Evolutionary conservation across 2,113 vertebrate genomes (phyloP), one percentile per base, ranked within the genome.

Genomic region (Caloenas nicobarica): DNA sequence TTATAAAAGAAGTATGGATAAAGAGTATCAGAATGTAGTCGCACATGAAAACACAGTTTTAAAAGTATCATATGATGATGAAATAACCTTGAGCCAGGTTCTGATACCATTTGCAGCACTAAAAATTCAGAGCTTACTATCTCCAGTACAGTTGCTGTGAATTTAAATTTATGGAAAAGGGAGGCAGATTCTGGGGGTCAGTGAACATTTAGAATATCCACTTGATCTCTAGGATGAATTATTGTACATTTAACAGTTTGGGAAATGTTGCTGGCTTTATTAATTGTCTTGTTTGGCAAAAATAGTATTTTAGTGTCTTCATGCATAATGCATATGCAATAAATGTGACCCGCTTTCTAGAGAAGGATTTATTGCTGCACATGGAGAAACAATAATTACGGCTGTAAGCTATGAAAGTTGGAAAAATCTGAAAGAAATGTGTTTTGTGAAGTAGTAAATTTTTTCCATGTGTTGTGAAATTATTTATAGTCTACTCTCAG

Each of bases 391-490:
- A 84, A 80, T 94, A 58, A 69, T 91, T 56, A 77, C 5, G 18
- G 61, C 93, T 94, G 29, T 60, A 89, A 94, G 73, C 88, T 91
- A 89, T 81, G 62, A 88, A 95, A 94, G 81, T 95, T 87, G 92
- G 88, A 91, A 93, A 87, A 94, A 93, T 84, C 77, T 85, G 51
- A 78, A 82, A 93, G 93, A 83, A 96, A 94, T 73, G 68, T 69
- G 71, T 74, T 96, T 94, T 91, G 84, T 89, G 86, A 80, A 91
- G 74, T 66, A 79, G 42, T 89, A 92, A 85, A 87, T 96, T 89
- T 96, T 92, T 95, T 92, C 86, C 79, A 76, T 88, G 94, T 94
- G 95, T 84, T 90, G 50, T 66, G 72, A 81, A 93, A 92, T 94
- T 88, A 86, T 85, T 94, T 96, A 83, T 96, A 82, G 94, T 61